Percentiles rank a stretch among this genome's conserved stretches.
These are phyloP conservation scores for Myiotriccus ornatus DNA, from an alignment of 2,797 vertebrate species.

Conservation along the genomic window DNA sequence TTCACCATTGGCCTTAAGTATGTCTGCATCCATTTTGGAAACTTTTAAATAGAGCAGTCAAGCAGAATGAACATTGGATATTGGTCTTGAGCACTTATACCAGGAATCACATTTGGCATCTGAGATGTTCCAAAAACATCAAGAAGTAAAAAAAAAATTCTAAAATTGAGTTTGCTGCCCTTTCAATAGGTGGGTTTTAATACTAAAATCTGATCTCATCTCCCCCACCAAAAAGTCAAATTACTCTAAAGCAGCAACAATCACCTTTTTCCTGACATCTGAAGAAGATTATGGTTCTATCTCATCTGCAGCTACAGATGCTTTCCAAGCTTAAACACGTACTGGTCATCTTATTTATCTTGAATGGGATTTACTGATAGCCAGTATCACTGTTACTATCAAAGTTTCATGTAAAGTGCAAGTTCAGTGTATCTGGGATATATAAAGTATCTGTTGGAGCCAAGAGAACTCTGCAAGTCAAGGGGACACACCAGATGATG, in stretches of 20 bases:
- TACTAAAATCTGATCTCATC: neutral
- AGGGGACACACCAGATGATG: neutral
- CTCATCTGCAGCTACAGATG: neutral
- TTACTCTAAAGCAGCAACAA: neutral
- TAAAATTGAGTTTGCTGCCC: neutral
- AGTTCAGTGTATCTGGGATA: neutral
- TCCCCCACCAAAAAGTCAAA: neutral
- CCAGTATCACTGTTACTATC: neutral
- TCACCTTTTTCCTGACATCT: neutral
- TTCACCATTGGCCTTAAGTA: neutral
- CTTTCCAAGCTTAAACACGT: neutral
- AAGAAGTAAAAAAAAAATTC: neutral
- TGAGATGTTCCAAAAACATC: neutral
- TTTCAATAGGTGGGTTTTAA: accelerated
- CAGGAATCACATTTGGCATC: neutral
- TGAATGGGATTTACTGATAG: neutral
- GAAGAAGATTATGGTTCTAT: neutral
- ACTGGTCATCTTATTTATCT: neutral
- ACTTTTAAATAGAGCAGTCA: neutral
- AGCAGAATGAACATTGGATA: neutral
- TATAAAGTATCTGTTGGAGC: neutral
- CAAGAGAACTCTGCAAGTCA: neutral
- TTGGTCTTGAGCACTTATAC: neutral
- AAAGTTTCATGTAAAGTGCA: neutral
- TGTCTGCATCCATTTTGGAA: neutral